Base-by-base conservation (phyloP, 2,888 invertebrate species). In the Hymenopus coronatus region DNA sequence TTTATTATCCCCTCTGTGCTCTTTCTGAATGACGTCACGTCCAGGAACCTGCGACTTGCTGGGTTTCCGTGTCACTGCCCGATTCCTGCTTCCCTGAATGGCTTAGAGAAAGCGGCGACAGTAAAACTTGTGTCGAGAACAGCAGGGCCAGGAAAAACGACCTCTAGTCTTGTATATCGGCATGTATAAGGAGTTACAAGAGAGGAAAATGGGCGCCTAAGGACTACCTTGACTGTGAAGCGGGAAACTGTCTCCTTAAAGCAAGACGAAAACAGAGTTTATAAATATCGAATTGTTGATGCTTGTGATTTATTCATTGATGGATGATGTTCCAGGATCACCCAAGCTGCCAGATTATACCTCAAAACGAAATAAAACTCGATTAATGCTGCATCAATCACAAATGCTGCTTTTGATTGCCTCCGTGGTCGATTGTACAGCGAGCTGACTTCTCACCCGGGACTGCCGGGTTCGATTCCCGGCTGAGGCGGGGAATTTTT, bases 41-140 rank as follows among this genome's bases (percentile, higher is more conserved):
- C 81, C 86, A 30, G 81, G 28, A 81, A 27, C 30, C 70, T 70
- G 25, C 81, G 6, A 54, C 85, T 85, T 85, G 54, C 46, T 70
- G 83, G 84, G 84, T 85, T 85, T 85, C 85, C 88, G 88, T 88
- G 88, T 88, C 88, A 82, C n/a, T 40, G 85, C 82, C 88, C 88
- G 88, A 88, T 88, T 88, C 54, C 25, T 88, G 46, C 81, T 87
- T 30, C 86, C 28, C 86, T 86, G 54, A 86, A 86, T 86, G 81
- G 86, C 86, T 86, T 81, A 81, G 81, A 20, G 81, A 81, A 81
- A 70, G 70, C 81, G 81, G 70, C 28, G 86, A 81, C 86, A 81
- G 86, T 86, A 86, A 86, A 86, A 86, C 86, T 86, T 81, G 86
- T 70, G 54, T 70, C 54, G 54, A 20, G 54, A 70, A 25, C 6